Evolutionary conservation across 2,113 vertebrate species (phyloP).

Genomic region (Neolamprologus longior): DNA sequence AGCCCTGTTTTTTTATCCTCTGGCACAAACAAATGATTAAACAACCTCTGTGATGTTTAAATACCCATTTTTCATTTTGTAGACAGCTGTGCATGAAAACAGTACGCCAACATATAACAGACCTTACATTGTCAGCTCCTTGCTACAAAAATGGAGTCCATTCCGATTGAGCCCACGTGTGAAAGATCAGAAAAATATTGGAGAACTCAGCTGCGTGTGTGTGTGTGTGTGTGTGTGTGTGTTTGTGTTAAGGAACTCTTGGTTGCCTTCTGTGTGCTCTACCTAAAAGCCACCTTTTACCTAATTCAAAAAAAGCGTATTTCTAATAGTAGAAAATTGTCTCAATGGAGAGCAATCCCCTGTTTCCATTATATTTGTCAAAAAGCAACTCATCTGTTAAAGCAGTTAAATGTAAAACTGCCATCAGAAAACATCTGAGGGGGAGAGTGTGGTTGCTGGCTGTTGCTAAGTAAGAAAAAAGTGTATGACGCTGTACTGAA

Average conservation of each 20-base stretch:
- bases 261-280: background rate
- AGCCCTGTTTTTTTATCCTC: background rate
- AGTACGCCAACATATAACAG: background rate
- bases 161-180: background rate
- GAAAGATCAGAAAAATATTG: background rate
- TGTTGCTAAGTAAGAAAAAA: background rate
- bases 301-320: background rate
- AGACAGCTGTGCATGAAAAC: background rate
- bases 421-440: background rate
- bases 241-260: background rate
- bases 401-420: background rate
- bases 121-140: background rate
- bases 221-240: fast-evolving
- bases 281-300: background rate
- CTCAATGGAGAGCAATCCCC: background rate
- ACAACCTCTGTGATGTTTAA: background rate
- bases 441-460: background rate
- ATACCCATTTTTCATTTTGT: background rate
- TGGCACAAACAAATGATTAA: background rate
- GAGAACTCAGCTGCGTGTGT: background rate
- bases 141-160: background rate
- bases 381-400: background rate
- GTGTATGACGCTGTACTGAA: background rate
- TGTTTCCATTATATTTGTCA: background rate
- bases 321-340: background rate